Base-by-base conservation (phyloP, 2,113 vertebrate genomes). In the Oxygymnocypris stewartii region DNA sequence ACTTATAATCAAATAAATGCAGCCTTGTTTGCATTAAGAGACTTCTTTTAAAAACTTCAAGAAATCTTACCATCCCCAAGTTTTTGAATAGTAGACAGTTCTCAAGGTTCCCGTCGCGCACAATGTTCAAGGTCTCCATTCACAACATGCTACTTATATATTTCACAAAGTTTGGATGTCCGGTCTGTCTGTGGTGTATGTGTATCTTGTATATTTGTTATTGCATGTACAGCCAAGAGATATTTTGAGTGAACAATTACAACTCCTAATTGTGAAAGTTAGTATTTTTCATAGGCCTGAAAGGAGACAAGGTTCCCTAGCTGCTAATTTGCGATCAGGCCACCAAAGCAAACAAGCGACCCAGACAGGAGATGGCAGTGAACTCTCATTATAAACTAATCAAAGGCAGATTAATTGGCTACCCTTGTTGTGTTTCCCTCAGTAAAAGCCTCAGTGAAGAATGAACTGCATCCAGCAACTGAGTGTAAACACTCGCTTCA, bases 381-480 rank as follows among this genome's bases (percentile, higher is more conserved):
- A 90, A 90, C 87, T 44, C 86, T 90, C 85, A 87, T 89, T 90
- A 90, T 74, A 65, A 88, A 82, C 85, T 89, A 79, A 87, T 90
- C 87, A 90, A 90, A 90, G 85, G 78, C 84, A 85, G 86, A 87
- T 90, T 92, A 85, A 90, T 89, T 90, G 84, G 75, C 79, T 86
- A 59, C 79, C 85, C 84, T 79, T 77, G 57, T 79, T 42, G 82
- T 85, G 87, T 81, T 87, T 82, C 42, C 63, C 49, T 51, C 65
- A 84, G 79, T 90, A 80, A 90, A 86, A 82, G 79, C 37, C 71
- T 77, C 74, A 31, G 61, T 82, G 51, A 82, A 86, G 79, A 83
- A 85, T 83, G 63, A 35, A 44, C 61, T 79, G 47, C 13, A 54
- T 51, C 47, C 75, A 2, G 2, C 20, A 75, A 75, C 20, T 23